phyloP scores from a whole-genome alignment of 2,113 vertebrate genomes.

The Raphicerus campestris region DNA sequence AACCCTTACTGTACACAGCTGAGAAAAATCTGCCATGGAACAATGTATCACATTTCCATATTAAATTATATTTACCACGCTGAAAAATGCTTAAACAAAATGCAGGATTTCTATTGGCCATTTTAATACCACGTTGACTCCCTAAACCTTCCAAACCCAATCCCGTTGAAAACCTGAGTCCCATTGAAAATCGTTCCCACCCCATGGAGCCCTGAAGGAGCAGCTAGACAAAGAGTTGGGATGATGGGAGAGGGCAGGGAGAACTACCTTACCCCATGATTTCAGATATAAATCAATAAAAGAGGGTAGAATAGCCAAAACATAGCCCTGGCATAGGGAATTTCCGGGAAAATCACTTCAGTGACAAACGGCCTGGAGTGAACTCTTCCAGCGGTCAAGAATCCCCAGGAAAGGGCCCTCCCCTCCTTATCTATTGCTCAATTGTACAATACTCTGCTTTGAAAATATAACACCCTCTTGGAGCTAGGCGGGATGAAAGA shows the following conservation, averaged over 20 bases:
- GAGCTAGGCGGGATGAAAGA: constrained; percentile 65
- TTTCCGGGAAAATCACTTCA: constrained; percentile 62
- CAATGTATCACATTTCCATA: constrained; percentile 66
- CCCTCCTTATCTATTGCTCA: constrained; percentile 60
- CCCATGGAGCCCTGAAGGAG: constrained; percentile 43
- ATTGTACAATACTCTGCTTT: constrained; percentile 68
- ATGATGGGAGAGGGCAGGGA: constrained; percentile 43
- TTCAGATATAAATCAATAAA: constrained; percentile 70
- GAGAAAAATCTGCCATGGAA: constrained; percentile 43
- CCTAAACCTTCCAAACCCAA: constrained; percentile 57
- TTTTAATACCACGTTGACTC: constrained; percentile 50
- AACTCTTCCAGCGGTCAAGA: constrained; percentile 71
- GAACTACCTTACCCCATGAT: constrained; percentile 43
- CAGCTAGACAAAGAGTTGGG: constrained; percentile 40
- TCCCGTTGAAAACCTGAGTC: constrained; percentile 60
- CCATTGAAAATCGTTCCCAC: constrained; percentile 62
- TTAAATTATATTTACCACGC: constrained; percentile 73
- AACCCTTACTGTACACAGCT: constrained; percentile 64
- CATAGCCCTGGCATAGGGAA: constrained; percentile 56
- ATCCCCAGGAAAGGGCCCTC: constrained; percentile 67
- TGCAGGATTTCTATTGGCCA: constrained; percentile 51
- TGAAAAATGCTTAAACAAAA: constrained; percentile 59
- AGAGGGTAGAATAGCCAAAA: constrained; percentile 68
- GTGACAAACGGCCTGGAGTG: constrained; percentile 69
- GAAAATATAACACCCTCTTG: constrained; percentile 70